Base-by-base conservation (phyloP, 2,113 vertebrate genomes). In the Ochotona princeps region DNA sequence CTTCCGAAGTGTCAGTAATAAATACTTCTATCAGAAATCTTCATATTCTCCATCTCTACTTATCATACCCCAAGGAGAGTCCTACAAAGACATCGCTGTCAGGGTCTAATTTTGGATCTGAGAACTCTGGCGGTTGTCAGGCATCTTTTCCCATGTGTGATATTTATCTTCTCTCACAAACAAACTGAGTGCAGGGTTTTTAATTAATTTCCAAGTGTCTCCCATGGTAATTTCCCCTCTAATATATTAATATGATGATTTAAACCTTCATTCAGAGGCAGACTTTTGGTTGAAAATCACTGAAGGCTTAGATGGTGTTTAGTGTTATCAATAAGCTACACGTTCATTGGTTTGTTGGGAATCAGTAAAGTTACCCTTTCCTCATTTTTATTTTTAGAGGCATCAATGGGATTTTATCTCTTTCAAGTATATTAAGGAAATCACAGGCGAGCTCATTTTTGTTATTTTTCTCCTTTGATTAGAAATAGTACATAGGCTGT, bases 81-180 rank as follows among this genome's bases (percentile, higher is more conserved):
- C 94, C 75, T 95, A 89, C 97, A 92, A 96, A 96, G 96, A 96
- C 96, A 63, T 94, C 87, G 96, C 94, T 96, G 95, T 96, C 96
- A 95, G 96, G 90, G 90, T 94, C 97, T 97, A 95, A 97, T 97
- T 97, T 95, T 91, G 96, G 95, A 90, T 96, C 94, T 96, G 93
- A 96, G 94, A 96, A 94, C 95, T 87, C 89, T 90, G 94, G 93
- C 8, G 87, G 89, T 85, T 96, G 96, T 97, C 96, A 94, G 93
- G 93, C 92, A 91, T 95, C 96, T 95, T 96, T 94, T 76, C 96
- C 97, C 95, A 49, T 76, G 95, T 94, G 96, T 96, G 95, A 93
- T 94, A 95, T 97, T 96, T 97, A 97, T 96, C 97, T 96, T 96
- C 95, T 96, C 92, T 96, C 96, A 92, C 95, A 97, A 96, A 97